A percentile compares a stretch with the other conserved stretches of the same genome.
These are phyloP conservation scores for Dryoscopus gambensis DNA, from an alignment of 2,113 vertebrate species.

Conservation along the genomic window DNA sequence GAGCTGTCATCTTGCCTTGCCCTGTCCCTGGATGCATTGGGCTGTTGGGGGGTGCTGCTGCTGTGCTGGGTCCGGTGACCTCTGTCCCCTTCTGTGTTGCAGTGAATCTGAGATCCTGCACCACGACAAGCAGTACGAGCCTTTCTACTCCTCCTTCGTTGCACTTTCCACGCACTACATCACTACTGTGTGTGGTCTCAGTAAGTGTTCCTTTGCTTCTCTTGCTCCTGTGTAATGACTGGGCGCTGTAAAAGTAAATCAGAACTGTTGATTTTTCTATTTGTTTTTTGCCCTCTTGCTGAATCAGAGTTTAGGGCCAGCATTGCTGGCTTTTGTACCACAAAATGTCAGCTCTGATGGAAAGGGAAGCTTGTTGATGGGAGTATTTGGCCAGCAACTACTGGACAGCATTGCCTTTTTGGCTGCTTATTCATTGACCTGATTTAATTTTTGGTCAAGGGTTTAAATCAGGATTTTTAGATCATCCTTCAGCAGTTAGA, in stretches of 20 bases:
- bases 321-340: background rate
- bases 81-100: slow-evolving; percentile 21
- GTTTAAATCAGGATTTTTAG: background rate
- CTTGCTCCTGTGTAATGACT: background rate
- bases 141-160: slow-evolving; percentile 98
- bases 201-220: slow-evolving; percentile 74
- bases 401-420: fast-evolving
- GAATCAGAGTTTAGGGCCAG: background rate
- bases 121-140: slow-evolving; percentile 98
- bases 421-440: background rate
- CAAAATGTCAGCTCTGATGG: background rate
- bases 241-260: background rate
- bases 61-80: background rate
- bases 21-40: fast-evolving
- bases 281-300: background rate
- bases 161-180: slow-evolving; percentile 98
- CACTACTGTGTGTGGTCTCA: slow-evolving; percentile 94
- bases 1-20: background rate
- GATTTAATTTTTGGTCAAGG: background rate
- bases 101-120: slow-evolving; percentile 96
- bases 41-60: background rate
- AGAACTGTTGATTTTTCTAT: background rate
- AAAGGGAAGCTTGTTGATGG: background rate
- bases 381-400: background rate
- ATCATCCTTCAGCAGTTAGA: background rate